Evolutionary conservation across 2,797 vertebrate species (phyloP).

Genomic region (Pseudochirops cupreus): DNA sequence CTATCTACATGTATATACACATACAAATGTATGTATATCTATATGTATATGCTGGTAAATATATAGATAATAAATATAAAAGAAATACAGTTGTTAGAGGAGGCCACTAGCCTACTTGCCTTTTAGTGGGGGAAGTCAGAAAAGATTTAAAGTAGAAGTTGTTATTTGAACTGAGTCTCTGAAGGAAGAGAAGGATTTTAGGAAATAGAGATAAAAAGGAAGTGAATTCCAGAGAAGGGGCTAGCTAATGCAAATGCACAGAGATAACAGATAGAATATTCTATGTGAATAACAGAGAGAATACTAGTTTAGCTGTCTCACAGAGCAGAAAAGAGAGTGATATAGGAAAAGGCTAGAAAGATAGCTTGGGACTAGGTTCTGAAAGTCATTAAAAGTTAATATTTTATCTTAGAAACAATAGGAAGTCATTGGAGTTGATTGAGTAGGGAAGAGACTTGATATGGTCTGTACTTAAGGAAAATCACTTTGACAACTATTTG

Average conservation of each 20-base stretch:
- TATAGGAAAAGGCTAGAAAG: neutral
- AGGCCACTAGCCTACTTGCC: neutral
- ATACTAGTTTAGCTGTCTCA: neutral
- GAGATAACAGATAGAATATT: neutral
- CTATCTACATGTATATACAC: no score
- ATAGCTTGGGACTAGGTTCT: neutral
- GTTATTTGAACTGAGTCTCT: neutral
- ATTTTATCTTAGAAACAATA: neutral
- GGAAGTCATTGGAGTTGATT: neutral
- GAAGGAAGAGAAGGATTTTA: neutral
- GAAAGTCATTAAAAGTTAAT: neutral
- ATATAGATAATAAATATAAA: neutral
- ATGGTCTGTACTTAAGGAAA: neutral
- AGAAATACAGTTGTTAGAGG: slow-evolving; percentile 1
- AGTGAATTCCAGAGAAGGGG: neutral
- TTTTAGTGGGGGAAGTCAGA: neutral
- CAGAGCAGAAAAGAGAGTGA: neutral
- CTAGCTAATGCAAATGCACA: neutral
- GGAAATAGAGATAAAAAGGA: neutral
- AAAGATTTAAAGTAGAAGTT: neutral
- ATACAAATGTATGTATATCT: neutral
- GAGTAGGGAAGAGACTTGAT: neutral
- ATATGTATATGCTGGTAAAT: neutral
- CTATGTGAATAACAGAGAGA: neutral
- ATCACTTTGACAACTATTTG: neutral